Evolutionary conservation across 2,797 vertebrate genomes (phyloP), one percentile per base, ranked within the genome.

Genomic region (Echiichthys vipera): DNA sequence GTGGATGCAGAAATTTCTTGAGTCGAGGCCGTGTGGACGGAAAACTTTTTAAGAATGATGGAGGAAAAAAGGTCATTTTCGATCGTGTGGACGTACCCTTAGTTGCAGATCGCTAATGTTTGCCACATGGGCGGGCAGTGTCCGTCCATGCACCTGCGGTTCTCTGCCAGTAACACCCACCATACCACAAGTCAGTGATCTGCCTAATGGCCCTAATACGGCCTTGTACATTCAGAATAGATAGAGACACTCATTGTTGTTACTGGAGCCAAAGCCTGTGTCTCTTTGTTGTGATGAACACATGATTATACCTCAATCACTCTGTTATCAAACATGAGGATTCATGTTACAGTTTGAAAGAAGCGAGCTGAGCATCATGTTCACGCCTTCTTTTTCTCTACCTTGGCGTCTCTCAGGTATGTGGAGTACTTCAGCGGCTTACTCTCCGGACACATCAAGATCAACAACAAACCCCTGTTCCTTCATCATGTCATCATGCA

Each of bases 401-500:
- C 24, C 2, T 75, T 10, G 61, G 22, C 11, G 24, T 3, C 24
- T 4, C 3, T 14, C 80, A 99, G 98, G 88, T 99, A 99, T 55
- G 96, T 99, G 81, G 95, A 98, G 90, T 99, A 99, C 88, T 99
- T 99, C 95, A 99, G 97, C 0, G 98, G 98, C 27, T 91, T 99
- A 77, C 96, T 99, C 8, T 98, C 98, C 0, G 98, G 98, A 63
- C 94, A 96, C 91, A 98, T 99, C 90, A 99, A 98, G 93, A 99
- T 99, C 96, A 99, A 99, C 95, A 99, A 98, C 95, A 98, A 98
- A 68, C 98, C 98, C 4, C 91, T 99, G 84, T 99, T 99, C 85
- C 94, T 99, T 39, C 98, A 99, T 81, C 98, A 99, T 0, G 97
- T 99, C 92, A 98, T 99, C 94, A 95, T 99, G 96, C 98, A 99